Evolutionary conservation across 2,888 invertebrate genomes (phyloP), one percentile per base, ranked within the genome.

Genomic region (Andrena dorsata): DNA sequence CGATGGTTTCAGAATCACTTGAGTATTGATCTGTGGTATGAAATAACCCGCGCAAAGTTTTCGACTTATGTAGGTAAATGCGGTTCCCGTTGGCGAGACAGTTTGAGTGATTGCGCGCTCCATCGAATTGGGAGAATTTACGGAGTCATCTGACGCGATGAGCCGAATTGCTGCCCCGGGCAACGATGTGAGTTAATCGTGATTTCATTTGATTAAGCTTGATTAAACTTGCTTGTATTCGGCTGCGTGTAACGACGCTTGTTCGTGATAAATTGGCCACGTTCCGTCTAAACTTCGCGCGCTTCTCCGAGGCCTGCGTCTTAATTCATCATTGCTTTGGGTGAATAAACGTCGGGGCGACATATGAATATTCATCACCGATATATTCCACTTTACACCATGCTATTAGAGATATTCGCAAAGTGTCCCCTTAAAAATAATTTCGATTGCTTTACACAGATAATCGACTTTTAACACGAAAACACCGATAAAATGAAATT

Each of bases 61-160:
- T 10, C 7, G 23, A 13, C 28, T 53, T 30, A 4, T 10, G 4
- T n/a, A 6, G 0, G 3, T 2, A 35, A 51, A 51, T 60, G 1
- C 23, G 35, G n/a, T 32, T 2, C 30, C 13, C 26, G 64, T 65
- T 51, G 26, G 20, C 26, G 63, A 60, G 69, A 79, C 63, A 28
- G 41, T 68, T 81, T 51, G 73, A 69, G 30, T 61, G 32, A 80
- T 72, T 58, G 35, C 51, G 60, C 76, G 84, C 83, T 82, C 66
- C 65, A 35, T 82, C 73, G 83, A 79, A 86, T 88, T 81, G 82
- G 60, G 66, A 10, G 82, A 86, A 87, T 87, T 87, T 87, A 81
- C 82, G 78, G 71, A 76, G 77, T 84, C 68, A 75, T 87, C 76
- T 61, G 76, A 72, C 63, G 56, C 65, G 58, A 65, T 58, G 51